These are phyloP conservation scores for Zenarchopterus dispar DNA, from an alignment of 2,797 vertebrate species.

Conservation along the genomic window DNA sequence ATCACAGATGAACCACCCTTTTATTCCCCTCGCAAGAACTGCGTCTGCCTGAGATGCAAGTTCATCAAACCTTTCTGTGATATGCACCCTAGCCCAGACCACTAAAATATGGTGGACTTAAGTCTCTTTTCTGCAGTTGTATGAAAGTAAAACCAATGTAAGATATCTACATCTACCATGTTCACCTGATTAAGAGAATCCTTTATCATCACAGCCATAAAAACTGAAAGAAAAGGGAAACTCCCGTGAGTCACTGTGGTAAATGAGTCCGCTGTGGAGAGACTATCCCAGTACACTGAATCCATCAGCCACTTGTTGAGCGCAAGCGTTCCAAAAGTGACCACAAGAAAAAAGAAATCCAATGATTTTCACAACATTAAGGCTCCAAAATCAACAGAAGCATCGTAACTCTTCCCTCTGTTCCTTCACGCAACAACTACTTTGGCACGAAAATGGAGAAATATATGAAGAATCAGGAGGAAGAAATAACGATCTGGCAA, in stretches of 20 bases:
- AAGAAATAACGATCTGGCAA: conserved; percentile 52
- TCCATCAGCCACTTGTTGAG: conserved; percentile 81
- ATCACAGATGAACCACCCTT: conserved; percentile 57
- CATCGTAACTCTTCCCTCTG: conserved; percentile 9
- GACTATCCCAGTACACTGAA: conserved; percentile 70
- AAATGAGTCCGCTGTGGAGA: conserved; percentile 61
- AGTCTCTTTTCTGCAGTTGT: conserved; percentile 2
- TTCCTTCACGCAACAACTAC: conserved; percentile 25
- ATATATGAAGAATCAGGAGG: conserved; percentile 14
- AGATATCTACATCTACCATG: conserved; percentile 35
- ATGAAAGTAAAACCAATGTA: conserved; percentile 1
- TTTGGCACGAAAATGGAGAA: conserved; percentile 28
- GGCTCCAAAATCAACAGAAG: conserved; percentile 46
- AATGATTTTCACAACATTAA: conserved; percentile 42
- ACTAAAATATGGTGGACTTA: conserved; percentile 3
- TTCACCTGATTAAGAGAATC: conserved; percentile 67
- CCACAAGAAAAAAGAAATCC: conserved; percentile 32
- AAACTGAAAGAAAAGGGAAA: conserved; percentile 56
- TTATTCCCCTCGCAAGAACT: conserved; percentile 54
- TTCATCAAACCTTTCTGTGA: conserved; percentile 22
- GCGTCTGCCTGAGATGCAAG: conserved; percentile 37
- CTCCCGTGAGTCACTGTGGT: conserved; percentile 50
- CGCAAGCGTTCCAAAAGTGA: conserved; percentile 40
- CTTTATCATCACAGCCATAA: conserved; percentile 64
- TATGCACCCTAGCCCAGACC: conserved; percentile 28